Percentiles rank a stretch among this genome's conserved stretches.
phyloP scores from a whole-genome alignment of 64 coral and sea anemone genomes.

The Orbicella faveolata region DNA sequence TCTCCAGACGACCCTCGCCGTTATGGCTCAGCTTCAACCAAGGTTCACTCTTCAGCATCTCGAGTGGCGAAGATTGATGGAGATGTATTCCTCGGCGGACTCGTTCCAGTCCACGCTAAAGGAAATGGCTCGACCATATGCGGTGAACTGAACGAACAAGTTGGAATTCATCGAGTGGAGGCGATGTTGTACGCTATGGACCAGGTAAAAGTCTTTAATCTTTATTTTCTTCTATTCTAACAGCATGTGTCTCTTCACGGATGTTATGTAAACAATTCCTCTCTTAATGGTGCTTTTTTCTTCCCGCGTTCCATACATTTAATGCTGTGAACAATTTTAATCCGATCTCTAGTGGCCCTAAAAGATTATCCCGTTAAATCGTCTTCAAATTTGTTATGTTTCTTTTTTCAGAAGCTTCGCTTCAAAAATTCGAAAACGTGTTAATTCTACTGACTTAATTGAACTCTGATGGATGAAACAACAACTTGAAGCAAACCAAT shows the following conservation, averaged over 20 bases:
- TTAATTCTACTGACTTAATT: too few species aligned
- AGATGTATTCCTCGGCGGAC: conserved; percentile 68
- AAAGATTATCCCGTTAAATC: neutral
- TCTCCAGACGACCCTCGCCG: neutral
- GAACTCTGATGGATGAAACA: too few species aligned
- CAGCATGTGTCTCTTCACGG: neutral
- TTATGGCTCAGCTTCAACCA: neutral
- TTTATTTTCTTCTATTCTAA: neutral
- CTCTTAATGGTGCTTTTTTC: neutral
- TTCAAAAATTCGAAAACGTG: neutral
- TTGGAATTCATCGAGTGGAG: conserved; percentile 90
- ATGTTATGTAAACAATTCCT: too few species aligned
- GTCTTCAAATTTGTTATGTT: neutral
- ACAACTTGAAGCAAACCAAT: too few species aligned
- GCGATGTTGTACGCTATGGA: conserved; percentile 91
- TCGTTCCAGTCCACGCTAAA: conserved; percentile 62
- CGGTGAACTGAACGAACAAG: conserved; percentile 72
- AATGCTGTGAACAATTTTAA: neutral
- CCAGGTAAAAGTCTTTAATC: conserved; percentile 40
- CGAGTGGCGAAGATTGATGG: conserved; percentile 26
- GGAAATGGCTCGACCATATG: conserved; percentile 25
- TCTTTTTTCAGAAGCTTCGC: neutral
- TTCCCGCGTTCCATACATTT: neutral
- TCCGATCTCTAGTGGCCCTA: neutral
- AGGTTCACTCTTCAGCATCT: neutral